Evolutionary conservation across 2,888 invertebrate species (phyloP).

Genomic region (Cancer borealis): DNA sequence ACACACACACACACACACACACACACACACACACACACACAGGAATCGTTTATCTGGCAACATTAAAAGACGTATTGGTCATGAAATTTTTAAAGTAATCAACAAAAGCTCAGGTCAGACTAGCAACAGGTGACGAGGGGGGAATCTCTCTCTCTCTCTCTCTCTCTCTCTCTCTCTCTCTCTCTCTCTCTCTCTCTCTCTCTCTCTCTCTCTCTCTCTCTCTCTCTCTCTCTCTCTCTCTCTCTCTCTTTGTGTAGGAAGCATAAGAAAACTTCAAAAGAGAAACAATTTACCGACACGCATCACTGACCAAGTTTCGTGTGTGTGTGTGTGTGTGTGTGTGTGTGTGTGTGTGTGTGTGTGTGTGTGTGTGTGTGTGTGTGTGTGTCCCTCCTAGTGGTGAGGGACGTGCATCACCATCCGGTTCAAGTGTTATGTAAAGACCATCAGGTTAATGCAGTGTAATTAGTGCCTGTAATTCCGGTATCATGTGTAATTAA

Average conservation of each 20-base stretch:
- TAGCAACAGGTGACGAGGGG: neutral
- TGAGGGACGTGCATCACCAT: too few relatives aligned
- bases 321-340: too few relatives aligned
- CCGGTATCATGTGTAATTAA: too few relatives aligned
- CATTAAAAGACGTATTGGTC: too few relatives aligned
- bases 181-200: neutral
- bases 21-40: neutral
- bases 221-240: slow-evolving; percentile 29
- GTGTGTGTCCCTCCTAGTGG: neutral
- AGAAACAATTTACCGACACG: too few relatives aligned
- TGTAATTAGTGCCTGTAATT: too few relatives aligned
- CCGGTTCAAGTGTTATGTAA: too few relatives aligned
- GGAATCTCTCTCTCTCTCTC: neutral
- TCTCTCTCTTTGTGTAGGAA: neutral
- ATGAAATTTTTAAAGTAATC: neutral
- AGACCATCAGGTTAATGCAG: too few relatives aligned
- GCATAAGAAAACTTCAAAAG: too few relatives aligned
- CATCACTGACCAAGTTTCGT: too few relatives aligned
- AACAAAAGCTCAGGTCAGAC: neutral
- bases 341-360: too few relatives aligned
- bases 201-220: slow-evolving; percentile 8
- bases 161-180: slow-evolving; percentile 52
- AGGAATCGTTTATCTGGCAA: neutral
- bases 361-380: too few relatives aligned
- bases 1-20: neutral